phyloP scores from a whole-genome alignment of 2,113 vertebrate genomes.

The Labeo rohita region DNA sequence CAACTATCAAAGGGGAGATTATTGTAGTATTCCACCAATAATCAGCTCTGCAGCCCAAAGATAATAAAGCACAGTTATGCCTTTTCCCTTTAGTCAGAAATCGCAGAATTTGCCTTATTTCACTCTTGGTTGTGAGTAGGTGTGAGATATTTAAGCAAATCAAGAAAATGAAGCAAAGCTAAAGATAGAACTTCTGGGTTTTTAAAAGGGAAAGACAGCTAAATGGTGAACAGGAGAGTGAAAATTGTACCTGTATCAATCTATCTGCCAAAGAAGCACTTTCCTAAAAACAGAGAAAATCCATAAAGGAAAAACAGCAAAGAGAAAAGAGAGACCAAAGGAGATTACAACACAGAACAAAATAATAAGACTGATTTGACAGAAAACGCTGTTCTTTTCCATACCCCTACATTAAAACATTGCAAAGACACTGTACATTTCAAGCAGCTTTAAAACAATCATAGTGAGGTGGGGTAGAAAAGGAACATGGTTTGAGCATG shows the following conservation, averaged over 20 bases:
- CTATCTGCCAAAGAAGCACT: conserved; percentile 99
- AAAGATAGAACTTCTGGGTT: conserved; percentile 24
- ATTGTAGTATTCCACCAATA: conserved; percentile 25
- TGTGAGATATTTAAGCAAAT: conserved; percentile 29
- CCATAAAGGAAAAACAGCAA: conserved; percentile 80
- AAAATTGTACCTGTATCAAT: conserved; percentile 99
- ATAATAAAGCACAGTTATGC: conserved; percentile 6
- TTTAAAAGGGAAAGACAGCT: conserved; percentile 41
- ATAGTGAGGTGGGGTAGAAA: conserved; percentile 68
- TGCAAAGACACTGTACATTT: not conserved
- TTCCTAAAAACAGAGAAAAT: conserved; percentile 97
- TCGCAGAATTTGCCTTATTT: conserved; percentile 26
- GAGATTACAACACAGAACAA: conserved; percentile 78
- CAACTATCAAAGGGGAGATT: not conserved
- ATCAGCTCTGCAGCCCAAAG: conserved; percentile 25
- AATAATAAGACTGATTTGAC: conserved; percentile 70
- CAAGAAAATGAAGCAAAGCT: conserved; percentile 23
- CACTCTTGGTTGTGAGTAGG: not conserved
- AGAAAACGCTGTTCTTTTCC: conserved; percentile 81
- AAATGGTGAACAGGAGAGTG: conserved; percentile 57
- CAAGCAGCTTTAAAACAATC: not conserved
- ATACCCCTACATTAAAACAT: conserved; percentile 63
- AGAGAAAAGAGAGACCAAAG: conserved; percentile 78
- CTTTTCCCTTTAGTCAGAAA: not conserved
- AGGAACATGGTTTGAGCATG: conserved; percentile 73